Percentiles rank a stretch among this genome's conserved stretches.
These are phyloP conservation scores for Eristalis tenax DNA, from an alignment of 2,888 invertebrate species.

Conservation along the genomic window DNA sequence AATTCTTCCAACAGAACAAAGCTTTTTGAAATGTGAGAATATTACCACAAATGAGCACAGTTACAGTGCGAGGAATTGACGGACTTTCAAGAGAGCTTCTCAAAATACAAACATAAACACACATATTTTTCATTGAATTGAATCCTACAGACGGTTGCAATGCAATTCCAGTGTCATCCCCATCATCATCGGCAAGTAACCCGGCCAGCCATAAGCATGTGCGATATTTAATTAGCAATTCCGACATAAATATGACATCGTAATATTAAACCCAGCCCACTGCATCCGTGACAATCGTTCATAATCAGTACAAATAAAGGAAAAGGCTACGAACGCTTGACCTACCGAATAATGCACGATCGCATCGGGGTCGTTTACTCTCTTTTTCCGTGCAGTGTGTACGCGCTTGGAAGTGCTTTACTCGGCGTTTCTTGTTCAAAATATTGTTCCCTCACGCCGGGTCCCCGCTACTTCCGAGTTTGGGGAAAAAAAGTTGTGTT, in stretches of 20 bases:
- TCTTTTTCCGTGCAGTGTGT: background rate
- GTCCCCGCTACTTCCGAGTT: background rate
- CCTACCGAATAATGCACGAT: background rate
- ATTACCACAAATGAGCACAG: no score
- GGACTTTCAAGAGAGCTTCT: no score
- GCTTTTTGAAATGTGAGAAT: no score
- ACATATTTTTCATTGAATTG: background rate
- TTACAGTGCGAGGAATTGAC: no score
- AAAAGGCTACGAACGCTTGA: background rate
- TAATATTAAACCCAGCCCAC: background rate
- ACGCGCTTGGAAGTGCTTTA: background rate
- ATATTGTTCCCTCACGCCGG: background rate
- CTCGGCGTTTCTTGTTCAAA: background rate
- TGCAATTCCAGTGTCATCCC: background rate
- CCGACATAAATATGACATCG: background rate
- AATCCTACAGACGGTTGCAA: background rate
- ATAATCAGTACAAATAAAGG: background rate
- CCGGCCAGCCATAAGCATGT: background rate
- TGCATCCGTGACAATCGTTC: background rate
- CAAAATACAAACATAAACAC: background rate
- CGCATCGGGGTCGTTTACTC: slow-evolving; percentile 1
- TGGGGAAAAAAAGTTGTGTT: background rate
- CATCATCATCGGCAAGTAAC: background rate
- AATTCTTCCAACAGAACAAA: no score
- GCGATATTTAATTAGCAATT: background rate